Base-by-base conservation (phyloP, 30 jellyfish, hydroid and myxozoan species). In the Calvadosia cruxmelitensis region DNA sequence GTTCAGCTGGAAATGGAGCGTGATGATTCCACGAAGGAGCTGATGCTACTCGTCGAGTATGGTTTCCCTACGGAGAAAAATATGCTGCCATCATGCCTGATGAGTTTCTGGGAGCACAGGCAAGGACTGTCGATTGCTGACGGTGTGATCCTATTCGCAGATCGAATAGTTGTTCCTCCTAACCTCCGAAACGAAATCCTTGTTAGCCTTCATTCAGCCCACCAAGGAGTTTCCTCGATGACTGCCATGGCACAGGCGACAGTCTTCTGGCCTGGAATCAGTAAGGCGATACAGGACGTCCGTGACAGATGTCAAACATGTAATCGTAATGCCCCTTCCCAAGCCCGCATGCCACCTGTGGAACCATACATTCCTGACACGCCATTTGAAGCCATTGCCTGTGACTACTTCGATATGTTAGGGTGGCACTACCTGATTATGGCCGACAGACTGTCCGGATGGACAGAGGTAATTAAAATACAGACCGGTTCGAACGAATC, bases 401-500 rank as follows among this genome's bases (percentile, higher is more conserved):
- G 67, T 26, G 66, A 64, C 67, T 7, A 16, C 66, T 27, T 30
- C 16, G 42, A 65, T 32, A 65, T 65, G 67, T 0, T 23, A 13
- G 74, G 74, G 24, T 20, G 31, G 27, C 27, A 31, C 12, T 65
- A 65, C 66, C 27, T 65, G 74, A 65, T 65, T 32, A 23, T 35
- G 51, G 76, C 79, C 1, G 79, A 69, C 73, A 72, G 79, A 15
- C 49, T 69, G n/a, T 35, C 79, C 20, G 79, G 73, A 0, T 69
- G 79, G 79, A 49, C 73, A 24, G 75, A 69, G n/a, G n/a, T n/a
- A n/a, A n/a, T n/a, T n/a, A n/a, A n/a, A n/a, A n/a, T n/a, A n/a
- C n/a, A n/a, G n/a, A n/a, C n/a, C n/a, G n/a, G n/a, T n/a, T n/a
- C n/a, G n/a, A n/a, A n/a, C n/a, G n/a, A n/a, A n/a, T n/a, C n/a